Base-by-base conservation (phyloP, 2,888 invertebrate species). In the Scrobipalpa atriplicella region DNA sequence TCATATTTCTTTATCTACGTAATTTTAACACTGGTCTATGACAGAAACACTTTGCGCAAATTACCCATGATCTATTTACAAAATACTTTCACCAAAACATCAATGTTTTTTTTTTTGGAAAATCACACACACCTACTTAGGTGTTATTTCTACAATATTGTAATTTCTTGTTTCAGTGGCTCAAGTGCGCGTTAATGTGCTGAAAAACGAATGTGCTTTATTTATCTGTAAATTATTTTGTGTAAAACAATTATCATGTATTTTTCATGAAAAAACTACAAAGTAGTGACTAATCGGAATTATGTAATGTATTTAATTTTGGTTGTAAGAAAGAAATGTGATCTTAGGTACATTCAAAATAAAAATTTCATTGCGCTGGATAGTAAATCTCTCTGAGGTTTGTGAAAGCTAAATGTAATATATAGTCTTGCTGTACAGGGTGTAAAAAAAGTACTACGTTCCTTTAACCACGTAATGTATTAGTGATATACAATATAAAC, bases 161-260 rank as follows among this genome's bases (percentile, higher is more conserved):
- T n/a, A n/a, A n/a, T 83, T 85, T 77, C 82, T 83, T 73, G 29
- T 95, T 94, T 76, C 93, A 96, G 95, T 96, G 96, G 96, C 93
- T 96, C 74, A 95, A 95, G 84, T 95, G 95, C 72, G 95, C 95
- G 36, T 86, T 96, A 70, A 95, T 94, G 84, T 96, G 95, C 85
- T 96, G 58, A 58, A 7, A 2, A 36, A 18, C 11, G 6, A n/a
- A 18, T 21, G 11, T 19, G 29, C 29, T 29, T 29, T 29, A 29
- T 29, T 5, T 5, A 29, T 29, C 29, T 29, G 29, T 29, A 29
- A 29, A 29, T 29, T 29, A 29, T 5, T 5, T 29, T 29, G 2
- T 29, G 5, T 29, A 29, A 29, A 29, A 29, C 29, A 29, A 29
- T 29, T 3, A 3, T 29, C 11, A 19, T 3, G 18, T n/a, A 47